Evolutionary conservation across 2,113 vertebrate genomes (phyloP).

Genomic region (Eurystomus gularis): DNA sequence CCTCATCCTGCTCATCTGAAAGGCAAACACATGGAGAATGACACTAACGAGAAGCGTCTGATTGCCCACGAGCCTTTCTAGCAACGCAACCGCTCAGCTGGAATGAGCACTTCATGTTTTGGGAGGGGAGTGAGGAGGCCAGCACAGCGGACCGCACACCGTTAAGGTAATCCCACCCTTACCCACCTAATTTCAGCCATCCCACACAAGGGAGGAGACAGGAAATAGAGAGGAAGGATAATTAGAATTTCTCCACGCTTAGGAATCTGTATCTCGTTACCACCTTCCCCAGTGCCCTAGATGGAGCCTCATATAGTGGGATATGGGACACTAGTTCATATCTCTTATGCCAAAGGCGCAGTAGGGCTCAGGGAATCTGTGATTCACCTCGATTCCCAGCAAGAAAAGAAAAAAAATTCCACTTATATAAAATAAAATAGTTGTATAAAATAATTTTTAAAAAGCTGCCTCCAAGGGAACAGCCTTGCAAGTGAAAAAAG

Average conservation of each 20-base stretch:
- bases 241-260: neutral
- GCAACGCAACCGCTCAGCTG: neutral
- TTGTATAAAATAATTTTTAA: too few relatives aligned
- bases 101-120: neutral
- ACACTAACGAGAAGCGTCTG: neutral
- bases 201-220: too few relatives aligned
- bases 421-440: too few relatives aligned
- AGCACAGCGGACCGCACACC: neutral
- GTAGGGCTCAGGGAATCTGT: neutral
- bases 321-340: rapidly evolving
- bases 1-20: conserved; percentile 96
- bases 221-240: neutral
- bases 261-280: neutral
- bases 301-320: neutral
- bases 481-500: neutral
- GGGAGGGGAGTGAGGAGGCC: neutral
- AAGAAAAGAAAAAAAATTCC: neutral
- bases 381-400: neutral
- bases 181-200: too few relatives aligned
- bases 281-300: neutral
- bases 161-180: neutral
- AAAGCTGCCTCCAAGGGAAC: neutral
- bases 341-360: neutral
- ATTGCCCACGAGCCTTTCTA: neutral
- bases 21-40: conserved; percentile 3